Evolutionary conservation across 1,140 invertebrate genomes (phyloP), one percentile per base, ranked within the genome.

Genomic region (Brachionus rubens): DNA sequence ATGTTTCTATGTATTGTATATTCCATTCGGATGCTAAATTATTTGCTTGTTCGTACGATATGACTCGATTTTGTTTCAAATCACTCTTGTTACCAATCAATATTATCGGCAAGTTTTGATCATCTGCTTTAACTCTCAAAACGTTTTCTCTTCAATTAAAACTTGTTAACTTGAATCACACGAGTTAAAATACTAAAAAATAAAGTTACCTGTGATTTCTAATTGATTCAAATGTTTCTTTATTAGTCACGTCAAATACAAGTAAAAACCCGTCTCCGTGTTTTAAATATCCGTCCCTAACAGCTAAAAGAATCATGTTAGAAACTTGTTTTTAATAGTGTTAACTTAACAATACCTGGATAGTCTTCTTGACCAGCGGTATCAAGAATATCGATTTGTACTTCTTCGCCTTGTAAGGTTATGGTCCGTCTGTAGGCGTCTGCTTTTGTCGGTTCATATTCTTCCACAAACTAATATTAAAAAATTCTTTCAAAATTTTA

Each of bases 331-430:
- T 54, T 43, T 2, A 78, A 72, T 19, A n/a, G 4, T 12, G 6
- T 12, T 6, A 14, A 36, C 0, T 10, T 24, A 40, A n/a, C 14
- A 16, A n/a, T 26, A 75, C 68, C 68, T 54, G 96, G 96, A 86
- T 99, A 99, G 86, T 99, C 97, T 87, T 99, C 97, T 87, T 99
- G 96, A 0, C 96, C 97, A 12, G 97, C 97, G 59, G 96, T 99
- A 85, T 99, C 96, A 78, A 99, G 87, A 85, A 99, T 99, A 86
- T 99, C 97, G 86, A 99, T 98, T 86, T 97, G 94, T 78, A 98
- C 96, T 47, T 85, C 87, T 86, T 98, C 83, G 3, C 93, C 93
- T 85, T 96, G 93, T 76, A 96, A 85, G 16, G 96, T 91, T 77
- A 88, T 87, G 87, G 97, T 97, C 87, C 98, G 98, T 79, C 96